Percentiles rank a stretch among this genome's conserved stretches.
These are phyloP conservation scores for Salminus brasiliensis DNA, from an alignment of 2,113 vertebrate species.

Conservation along the genomic window DNA sequence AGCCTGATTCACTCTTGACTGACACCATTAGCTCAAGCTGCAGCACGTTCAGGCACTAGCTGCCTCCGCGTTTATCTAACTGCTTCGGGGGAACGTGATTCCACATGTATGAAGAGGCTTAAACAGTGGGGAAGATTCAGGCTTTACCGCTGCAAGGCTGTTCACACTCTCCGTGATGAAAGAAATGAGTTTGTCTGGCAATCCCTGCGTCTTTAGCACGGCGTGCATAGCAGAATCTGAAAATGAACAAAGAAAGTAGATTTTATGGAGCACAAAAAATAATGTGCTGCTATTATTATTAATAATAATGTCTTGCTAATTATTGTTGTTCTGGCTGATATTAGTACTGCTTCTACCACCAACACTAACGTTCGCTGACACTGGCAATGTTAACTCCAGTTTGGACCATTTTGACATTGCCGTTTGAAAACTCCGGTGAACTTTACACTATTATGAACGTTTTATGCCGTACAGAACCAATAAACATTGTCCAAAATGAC, in stretches of 20 bases:
- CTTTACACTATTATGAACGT: no score
- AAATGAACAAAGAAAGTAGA: neutral
- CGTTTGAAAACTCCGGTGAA: no score
- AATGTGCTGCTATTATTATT: no score
- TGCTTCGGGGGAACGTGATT: neutral
- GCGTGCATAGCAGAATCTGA: constrained; percentile 84
- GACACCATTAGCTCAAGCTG: constrained; percentile 62
- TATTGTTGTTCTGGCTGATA: no score
- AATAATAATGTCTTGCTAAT: no score
- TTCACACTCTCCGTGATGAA: constrained; percentile 80
- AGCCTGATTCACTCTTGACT: constrained; percentile 63
- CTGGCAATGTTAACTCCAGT: no score
- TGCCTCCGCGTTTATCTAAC: neutral
- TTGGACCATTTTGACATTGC: no score
- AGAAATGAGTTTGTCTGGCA: constrained; percentile 81
- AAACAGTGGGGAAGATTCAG: neutral
- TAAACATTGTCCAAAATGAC: no score
- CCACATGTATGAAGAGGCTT: neutral
- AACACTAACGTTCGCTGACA: no score
- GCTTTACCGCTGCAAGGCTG: constrained; percentile 81
- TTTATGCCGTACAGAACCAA: no score
- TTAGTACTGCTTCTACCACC: no score
- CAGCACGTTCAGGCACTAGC: neutral
- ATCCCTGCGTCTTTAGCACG: constrained; percentile 81
- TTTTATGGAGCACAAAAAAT: neutral